Percentiles rank a stretch among this genome's conserved stretches.
These are phyloP conservation scores for Chrysemys picta DNA, from an alignment of 2,113 vertebrate genomes.

Conservation along the genomic window DNA sequence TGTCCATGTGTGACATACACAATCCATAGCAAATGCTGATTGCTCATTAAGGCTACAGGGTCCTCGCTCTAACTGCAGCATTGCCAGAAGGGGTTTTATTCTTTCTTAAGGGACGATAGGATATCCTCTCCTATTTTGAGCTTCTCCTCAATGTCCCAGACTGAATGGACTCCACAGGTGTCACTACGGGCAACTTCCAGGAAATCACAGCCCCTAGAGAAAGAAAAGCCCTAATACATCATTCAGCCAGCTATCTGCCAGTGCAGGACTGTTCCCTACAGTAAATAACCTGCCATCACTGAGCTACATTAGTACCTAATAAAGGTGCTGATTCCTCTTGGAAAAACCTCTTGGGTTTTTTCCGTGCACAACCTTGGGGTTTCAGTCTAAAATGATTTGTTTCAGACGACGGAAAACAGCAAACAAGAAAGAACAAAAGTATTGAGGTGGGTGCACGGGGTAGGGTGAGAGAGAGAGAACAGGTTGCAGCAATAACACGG, in stretches of 20 bases:
- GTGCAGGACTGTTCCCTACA: background rate
- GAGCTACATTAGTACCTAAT: background rate
- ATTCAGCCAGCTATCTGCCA: background rate
- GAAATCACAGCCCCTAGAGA: accelerated
- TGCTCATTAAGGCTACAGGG: background rate
- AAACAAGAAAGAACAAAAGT: background rate
- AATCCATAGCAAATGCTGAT: background rate
- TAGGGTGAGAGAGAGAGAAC: background rate
- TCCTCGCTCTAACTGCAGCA: background rate
- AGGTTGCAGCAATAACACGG: background rate
- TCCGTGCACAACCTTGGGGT: background rate
- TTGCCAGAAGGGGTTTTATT: background rate
- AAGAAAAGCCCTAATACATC: background rate
- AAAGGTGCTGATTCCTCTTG: background rate
- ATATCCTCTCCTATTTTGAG: background rate
- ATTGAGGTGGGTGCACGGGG: too few species aligned
- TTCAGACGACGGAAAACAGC: background rate
- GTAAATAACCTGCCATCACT: background rate
- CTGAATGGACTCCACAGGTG: background rate
- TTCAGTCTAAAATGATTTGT: background rate
- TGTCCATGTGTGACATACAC: background rate
- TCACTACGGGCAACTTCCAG: background rate
- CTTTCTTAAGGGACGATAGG: background rate
- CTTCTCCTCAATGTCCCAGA: accelerated
- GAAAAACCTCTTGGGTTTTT: too few species aligned